Evolutionary conservation across 2,888 invertebrate genomes (phyloP), one percentile per base, ranked within the genome.

Genomic region (Priocnemis perturbator): DNA sequence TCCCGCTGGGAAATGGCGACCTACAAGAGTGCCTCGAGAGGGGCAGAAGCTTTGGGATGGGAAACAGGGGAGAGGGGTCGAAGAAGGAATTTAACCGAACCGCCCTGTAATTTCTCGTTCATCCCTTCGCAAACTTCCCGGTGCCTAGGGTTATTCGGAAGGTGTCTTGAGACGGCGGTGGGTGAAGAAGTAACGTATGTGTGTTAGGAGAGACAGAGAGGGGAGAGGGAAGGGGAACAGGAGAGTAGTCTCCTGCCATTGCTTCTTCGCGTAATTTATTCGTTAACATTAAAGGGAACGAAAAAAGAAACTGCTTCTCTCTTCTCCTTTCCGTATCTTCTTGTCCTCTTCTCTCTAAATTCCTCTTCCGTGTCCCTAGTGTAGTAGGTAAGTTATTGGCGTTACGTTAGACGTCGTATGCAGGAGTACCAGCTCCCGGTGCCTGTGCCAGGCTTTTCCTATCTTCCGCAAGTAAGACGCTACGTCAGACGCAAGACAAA

Each of bases 331-430:
- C 47, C 47, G 9, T 50, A n/a, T 19, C 17, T 1, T 50, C 50
- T 26, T 26, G 26, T 26, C 9, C 17, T 50, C 17, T 19, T 3
- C 37, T 37, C 37, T 37, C 37, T 37, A 11, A 7, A 9, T 37
- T 37, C 37, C 11, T 9, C 7, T 37, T 37, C 7, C 37, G 37
- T 5, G 37, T 37, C 52, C 62, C 66, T 64, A 53, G 64, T 67
- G 72, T 64, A 60, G 68, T 72, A 78, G 80, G 78, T 85, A 81
- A 85, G 79, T 85, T 85, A 85, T 85, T 82, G 84, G 85, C 81
- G 79, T 83, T 84, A 82, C 85, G 79, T 84, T 85, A 83, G 69
- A 84, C 83, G 85, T 85, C 85, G 83, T 75, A 74, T 76, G 81
- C 85, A 85, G 85, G 60, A 56, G 50, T 50, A 17, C 60, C 69